phyloP scores from a whole-genome alignment of 2,797 vertebrate genomes.

The Danionella dracula region DNA sequence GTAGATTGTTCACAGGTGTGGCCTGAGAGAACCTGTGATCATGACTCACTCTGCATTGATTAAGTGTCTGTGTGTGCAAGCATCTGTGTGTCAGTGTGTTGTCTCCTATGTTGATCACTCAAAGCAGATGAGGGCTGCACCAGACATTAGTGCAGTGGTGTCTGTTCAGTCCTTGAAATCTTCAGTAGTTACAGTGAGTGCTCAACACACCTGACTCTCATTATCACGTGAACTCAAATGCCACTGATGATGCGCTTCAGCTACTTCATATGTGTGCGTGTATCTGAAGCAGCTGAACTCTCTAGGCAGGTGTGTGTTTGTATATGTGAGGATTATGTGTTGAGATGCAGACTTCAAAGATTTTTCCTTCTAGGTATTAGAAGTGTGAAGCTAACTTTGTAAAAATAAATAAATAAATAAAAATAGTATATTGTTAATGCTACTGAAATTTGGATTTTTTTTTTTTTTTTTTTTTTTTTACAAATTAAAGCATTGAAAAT shows the following conservation, averaged over 20 bases:
- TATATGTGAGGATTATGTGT: no score
- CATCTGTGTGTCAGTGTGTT: background rate
- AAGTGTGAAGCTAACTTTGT: no score
- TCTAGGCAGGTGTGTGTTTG: background rate
- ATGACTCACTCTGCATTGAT: constrained; percentile 11
- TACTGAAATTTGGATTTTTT: no score
- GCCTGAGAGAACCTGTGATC: background rate
- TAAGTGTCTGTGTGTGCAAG: background rate
- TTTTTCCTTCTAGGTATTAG: no score
- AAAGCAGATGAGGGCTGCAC: background rate
- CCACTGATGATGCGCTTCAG: constrained; percentile 1
- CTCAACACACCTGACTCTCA: background rate
- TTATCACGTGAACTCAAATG: constrained; percentile 1
- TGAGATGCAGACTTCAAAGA: no score
- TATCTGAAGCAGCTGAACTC: constrained; percentile 1
- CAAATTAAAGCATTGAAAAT: no score
- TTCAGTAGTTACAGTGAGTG: no score
- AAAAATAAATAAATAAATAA: no score
- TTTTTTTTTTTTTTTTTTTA: no score
- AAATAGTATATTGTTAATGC: no score
- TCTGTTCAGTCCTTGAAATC: background rate
- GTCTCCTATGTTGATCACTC: background rate
- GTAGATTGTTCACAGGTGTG: no score
- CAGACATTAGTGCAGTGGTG: background rate
- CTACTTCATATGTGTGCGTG: constrained; percentile 17